Percentiles rank a stretch among this genome's conserved stretches.
Evolutionary conservation across 2,113 vertebrate species (phyloP).

Genomic region (Motacilla alba): DNA sequence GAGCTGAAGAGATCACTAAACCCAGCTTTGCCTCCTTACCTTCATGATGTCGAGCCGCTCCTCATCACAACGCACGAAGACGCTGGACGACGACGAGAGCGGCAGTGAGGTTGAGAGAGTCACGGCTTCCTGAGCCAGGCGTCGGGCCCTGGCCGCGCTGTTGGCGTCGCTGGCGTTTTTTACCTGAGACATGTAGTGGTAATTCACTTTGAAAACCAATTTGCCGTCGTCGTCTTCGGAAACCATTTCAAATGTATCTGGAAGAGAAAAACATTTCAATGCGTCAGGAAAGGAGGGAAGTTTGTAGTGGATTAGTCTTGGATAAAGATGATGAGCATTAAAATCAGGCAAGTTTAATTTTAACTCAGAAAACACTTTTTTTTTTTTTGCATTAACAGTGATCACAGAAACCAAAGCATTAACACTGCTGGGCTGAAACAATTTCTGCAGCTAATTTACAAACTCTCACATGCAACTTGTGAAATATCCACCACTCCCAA

Average conservation of each 20-base stretch:
- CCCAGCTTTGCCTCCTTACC: slow-evolving; percentile 67
- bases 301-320: not conserved
- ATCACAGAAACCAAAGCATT: not conserved
- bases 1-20: not conserved
- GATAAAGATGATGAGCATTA: not conserved
- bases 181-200: slow-evolving; percentile 99
- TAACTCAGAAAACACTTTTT: too few species aligned
- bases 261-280: not conserved
- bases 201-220: slow-evolving; percentile 96
- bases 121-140: slow-evolving; percentile 96
- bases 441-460: not conserved
- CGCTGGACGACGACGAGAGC: slow-evolving; percentile 93
- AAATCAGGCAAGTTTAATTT: not conserved
- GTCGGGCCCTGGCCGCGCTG: slow-evolving; percentile 91
- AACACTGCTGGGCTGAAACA: not conserved
- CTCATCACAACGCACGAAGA: slow-evolving; percentile 97
- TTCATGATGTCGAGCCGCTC: slow-evolving; percentile 99
- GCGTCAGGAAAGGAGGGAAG: not conserved
- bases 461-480: not conserved
- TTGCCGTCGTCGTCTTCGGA: slow-evolving; percentile 98
- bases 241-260: slow-evolving; percentile 99
- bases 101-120: slow-evolving; percentile 96
- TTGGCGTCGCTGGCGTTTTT: slow-evolving; percentile 96
- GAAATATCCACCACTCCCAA: not conserved
- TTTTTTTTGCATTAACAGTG: not conserved